Conservation (phyloP, 2,113 vertebrate genomes). For the Xerus inauris region DNA sequence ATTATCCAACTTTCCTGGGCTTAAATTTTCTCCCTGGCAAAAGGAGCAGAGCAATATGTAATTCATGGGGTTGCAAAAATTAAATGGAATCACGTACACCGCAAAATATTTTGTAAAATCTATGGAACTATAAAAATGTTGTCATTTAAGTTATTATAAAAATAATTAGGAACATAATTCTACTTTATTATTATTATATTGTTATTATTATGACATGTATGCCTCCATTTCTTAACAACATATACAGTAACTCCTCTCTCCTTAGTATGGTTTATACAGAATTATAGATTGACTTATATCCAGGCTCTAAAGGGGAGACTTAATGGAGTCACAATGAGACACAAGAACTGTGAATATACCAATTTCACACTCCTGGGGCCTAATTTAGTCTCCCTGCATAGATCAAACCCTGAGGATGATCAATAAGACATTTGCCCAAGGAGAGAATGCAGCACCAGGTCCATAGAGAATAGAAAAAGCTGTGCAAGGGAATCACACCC, state of each 20-base stretch:
- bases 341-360: neutral
- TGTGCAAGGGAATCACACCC: neutral
- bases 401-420: neutral
- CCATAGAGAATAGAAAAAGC: slow-evolving; percentile 9
- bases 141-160: neutral
- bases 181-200: neutral
- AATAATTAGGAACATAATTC: slow-evolving; percentile 33
- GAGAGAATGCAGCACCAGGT: neutral
- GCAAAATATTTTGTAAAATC: neutral
- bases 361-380: slow-evolving; percentile 4
- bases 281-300: slow-evolving; percentile 40
- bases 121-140: neutral
- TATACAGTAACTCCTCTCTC: neutral
- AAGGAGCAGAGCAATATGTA: neutral
- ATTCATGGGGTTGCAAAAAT: neutral
- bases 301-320: neutral
- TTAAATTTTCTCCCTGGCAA: neutral
- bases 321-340: neutral
- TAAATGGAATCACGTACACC: neutral
- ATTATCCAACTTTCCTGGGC: neutral
- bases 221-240: neutral
- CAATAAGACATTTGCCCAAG: slow-evolving; percentile 14
- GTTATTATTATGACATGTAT: neutral
- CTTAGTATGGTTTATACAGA: neutral
- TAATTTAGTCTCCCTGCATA: neutral